These are phyloP conservation scores for Hydropotes inermis DNA, from an alignment of 2,113 vertebrate species.

Conservation along the genomic window DNA sequence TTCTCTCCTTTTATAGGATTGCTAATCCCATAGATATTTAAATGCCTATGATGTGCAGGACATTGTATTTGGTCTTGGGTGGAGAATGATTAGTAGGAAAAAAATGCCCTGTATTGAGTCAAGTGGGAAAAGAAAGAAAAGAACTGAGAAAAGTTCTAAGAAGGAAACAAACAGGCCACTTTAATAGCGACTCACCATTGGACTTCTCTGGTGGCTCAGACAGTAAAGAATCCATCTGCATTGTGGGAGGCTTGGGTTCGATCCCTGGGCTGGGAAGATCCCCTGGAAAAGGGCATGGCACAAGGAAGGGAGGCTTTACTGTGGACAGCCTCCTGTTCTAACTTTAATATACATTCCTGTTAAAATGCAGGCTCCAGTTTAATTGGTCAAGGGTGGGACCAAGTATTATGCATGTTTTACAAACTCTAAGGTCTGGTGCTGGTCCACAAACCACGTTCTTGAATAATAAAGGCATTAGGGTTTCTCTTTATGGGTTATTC, in stretches of 20 bases:
- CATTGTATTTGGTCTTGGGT: background rate
- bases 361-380: background rate
- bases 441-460: background rate
- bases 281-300: background rate
- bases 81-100: background rate
- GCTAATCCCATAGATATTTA: background rate
- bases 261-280: background rate
- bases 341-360: background rate
- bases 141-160: background rate
- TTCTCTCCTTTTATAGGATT: background rate
- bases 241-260: background rate
- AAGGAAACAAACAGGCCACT: background rate
- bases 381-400: no score
- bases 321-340: background rate
- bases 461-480: background rate
- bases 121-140: background rate
- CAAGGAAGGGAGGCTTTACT: background rate
- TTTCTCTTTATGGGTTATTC: background rate
- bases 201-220: background rate
- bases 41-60: background rate
- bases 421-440: background rate
- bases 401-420: background rate
- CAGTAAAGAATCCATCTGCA: background rate
- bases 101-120: background rate
- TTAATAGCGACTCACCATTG: background rate